Conservation (phyloP, 2,797 vertebrate genomes). For the Chelon labrosus region DNA sequence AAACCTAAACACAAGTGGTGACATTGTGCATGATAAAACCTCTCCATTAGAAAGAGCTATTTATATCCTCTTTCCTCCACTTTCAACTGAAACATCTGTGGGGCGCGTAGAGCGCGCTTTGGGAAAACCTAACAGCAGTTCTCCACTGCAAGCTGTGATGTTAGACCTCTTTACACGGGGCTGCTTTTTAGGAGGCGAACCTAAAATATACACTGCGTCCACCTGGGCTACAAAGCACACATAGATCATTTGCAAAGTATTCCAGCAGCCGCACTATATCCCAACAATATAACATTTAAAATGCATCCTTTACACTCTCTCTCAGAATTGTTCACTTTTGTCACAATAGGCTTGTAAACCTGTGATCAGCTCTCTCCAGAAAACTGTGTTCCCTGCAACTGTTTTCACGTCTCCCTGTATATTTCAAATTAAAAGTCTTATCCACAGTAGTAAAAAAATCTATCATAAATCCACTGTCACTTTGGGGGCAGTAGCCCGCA, state of each 20-base stretch:
- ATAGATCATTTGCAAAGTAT: background rate
- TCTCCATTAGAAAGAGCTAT: conserved; percentile 46
- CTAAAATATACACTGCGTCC: background rate
- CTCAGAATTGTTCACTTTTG: background rate
- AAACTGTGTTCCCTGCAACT: background rate
- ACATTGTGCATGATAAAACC: conserved; percentile 29
- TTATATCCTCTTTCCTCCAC: conserved; percentile 52
- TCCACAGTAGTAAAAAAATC: background rate
- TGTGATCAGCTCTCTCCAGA: background rate
- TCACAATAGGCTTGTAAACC: background rate
- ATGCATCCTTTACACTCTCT: too few species aligned
- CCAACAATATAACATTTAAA: background rate
- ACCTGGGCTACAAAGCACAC: conserved; percentile 1
- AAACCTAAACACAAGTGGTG: background rate
- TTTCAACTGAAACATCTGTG: conserved; percentile 59
- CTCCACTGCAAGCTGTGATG: conserved; percentile 55
- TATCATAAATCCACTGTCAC: conserved; percentile 21
- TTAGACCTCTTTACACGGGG: conserved; percentile 2
- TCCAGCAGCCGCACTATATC: background rate
- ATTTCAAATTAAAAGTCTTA: conserved; percentile 6
- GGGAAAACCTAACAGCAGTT: conserved; percentile 57
- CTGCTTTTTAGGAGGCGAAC: conserved; percentile 28
- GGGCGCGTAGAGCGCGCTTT: conserved; percentile 27
- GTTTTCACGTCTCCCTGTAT: background rate
- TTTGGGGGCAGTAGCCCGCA: conserved; percentile 2